Conservation (phyloP, 2,113 vertebrate genomes). For the Panthera tigris region DNA sequence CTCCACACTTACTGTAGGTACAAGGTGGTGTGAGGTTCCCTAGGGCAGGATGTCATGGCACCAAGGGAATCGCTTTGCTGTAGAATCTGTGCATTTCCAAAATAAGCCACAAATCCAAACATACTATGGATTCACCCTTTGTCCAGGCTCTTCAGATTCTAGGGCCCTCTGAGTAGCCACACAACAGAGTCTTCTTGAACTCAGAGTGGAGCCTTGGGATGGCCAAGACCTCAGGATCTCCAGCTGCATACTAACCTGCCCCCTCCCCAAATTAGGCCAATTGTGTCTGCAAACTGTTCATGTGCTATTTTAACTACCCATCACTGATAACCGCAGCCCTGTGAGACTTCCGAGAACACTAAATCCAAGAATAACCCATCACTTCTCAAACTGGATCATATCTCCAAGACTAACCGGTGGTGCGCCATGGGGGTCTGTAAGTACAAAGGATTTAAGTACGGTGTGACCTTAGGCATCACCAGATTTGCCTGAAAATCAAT, state of each 20-base stretch:
- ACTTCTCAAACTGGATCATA: not conserved
- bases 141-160: not conserved
- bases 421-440: not conserved
- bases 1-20: not conserved
- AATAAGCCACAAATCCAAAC: not conserved
- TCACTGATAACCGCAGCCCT: not conserved
- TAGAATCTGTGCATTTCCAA: not conserved
- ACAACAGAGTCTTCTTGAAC: not conserved
- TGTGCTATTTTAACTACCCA: not conserved
- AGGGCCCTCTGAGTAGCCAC: not conserved
- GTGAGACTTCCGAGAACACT: not conserved
- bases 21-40: not conserved
- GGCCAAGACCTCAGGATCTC: not conserved
- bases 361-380: not conserved
- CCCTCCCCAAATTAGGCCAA: not conserved
- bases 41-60: not conserved
- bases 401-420: not conserved
- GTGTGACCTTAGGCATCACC: not conserved
- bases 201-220: not conserved
- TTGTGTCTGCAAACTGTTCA: not conserved
- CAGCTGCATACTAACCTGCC: not conserved
- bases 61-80: not conserved
- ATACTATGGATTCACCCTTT: not conserved
- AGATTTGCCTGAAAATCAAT: not conserved
- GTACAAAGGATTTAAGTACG: not conserved